A percentile compares a stretch with the other conserved stretches of the same genome.
These are phyloP conservation scores for Scaptomyza graminum DNA, from an alignment of 1,140 invertebrate genomes.

Conservation along the genomic window DNA sequence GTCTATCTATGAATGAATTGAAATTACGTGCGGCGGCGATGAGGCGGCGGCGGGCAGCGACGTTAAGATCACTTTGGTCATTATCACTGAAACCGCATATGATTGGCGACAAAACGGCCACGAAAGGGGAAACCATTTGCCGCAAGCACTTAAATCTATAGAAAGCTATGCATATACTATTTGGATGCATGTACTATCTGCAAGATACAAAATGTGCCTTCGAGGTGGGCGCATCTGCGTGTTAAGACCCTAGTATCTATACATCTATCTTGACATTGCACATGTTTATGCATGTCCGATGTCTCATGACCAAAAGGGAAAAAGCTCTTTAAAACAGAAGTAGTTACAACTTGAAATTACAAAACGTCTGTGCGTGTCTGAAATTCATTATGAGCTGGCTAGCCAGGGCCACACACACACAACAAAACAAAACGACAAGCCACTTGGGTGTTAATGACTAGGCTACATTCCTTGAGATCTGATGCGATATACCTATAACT, in stretches of 20 bases:
- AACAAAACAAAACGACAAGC: constrained; percentile 18
- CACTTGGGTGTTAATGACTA: constrained; percentile 57
- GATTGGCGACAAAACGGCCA: constrained; percentile 70
- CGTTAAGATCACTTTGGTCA: constrained; percentile 75
- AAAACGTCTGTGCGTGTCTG: constrained; percentile 82
- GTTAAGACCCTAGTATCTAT: constrained; percentile 33
- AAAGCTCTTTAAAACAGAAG: constrained; percentile 70
- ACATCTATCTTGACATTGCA: constrained; percentile 54
- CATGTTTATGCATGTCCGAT: constrained; percentile 5
- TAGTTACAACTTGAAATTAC: constrained; percentile 78
- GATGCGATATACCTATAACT: constrained; percentile 36
- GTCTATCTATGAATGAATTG: constrained; percentile 74
- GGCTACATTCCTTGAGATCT: constrained; percentile 19
- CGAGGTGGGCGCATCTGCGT: constrained; percentile 50
- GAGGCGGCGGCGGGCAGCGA: constrained; percentile 14
- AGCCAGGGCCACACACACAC: constrained; percentile 27
- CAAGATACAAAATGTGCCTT: constrained; percentile 15
- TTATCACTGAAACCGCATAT: constrained; percentile 82
- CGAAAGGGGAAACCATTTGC: not conserved
- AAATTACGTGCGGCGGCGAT: constrained; percentile 71
- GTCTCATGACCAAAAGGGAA: constrained; percentile 44
- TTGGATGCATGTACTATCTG: constrained; percentile 26
- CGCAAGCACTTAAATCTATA: constrained; percentile 5
- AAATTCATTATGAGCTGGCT: constrained; percentile 74
- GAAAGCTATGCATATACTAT: constrained; percentile 5